Percentiles rank a stretch among this genome's conserved stretches.
Evolutionary conservation across 2,797 vertebrate genomes (phyloP).

Genomic region (Crossoptilon crossoptilon): DNA sequence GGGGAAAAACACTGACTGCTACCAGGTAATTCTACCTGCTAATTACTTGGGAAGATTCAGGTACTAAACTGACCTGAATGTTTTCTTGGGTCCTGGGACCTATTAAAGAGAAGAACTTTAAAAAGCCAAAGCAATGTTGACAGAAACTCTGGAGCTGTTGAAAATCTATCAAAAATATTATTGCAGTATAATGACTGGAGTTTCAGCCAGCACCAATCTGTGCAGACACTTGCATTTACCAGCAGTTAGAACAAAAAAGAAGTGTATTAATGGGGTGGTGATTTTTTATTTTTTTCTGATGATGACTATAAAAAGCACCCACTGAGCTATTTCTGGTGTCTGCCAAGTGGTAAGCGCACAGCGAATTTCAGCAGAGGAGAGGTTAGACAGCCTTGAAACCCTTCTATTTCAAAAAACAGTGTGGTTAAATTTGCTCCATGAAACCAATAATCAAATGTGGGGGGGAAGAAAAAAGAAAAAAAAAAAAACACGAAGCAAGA

Average conservation of each 20-base stretch:
- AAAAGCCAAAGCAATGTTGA: slow-evolving; percentile 69
- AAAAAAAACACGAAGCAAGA: not conserved
- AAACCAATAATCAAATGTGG: not conserved
- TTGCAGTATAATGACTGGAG: slow-evolving; percentile 67
- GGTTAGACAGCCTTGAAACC: not conserved
- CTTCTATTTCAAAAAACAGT: not conserved
- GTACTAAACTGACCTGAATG: slow-evolving; percentile 75
- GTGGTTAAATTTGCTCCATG: not conserved
- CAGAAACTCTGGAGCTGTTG: slow-evolving; percentile 68
- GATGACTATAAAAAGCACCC: slow-evolving; percentile 32
- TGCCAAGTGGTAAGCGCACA: slow-evolving; percentile 6
- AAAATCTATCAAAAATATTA: slow-evolving; percentile 78
- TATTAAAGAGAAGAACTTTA: slow-evolving; percentile 61
- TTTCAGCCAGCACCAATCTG: slow-evolving; percentile 57
- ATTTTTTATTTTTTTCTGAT: slow-evolving; percentile 14
- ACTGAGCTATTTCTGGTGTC: not conserved
- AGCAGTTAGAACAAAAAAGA: slow-evolving; percentile 72
- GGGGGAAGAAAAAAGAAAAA: fast-evolving
- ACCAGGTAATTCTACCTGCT: slow-evolving; percentile 77
- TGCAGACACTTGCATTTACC: slow-evolving; percentile 63
- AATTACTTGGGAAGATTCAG: slow-evolving; percentile 78
- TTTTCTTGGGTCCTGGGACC: slow-evolving; percentile 73
- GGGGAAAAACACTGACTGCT: slow-evolving; percentile 71
- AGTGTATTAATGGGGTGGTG: slow-evolving; percentile 58
- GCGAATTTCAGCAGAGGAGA: not conserved